These are phyloP conservation scores for Montipora capitata DNA, from an alignment of 92 coral and sea anemone species.

Conservation along the genomic window DNA sequence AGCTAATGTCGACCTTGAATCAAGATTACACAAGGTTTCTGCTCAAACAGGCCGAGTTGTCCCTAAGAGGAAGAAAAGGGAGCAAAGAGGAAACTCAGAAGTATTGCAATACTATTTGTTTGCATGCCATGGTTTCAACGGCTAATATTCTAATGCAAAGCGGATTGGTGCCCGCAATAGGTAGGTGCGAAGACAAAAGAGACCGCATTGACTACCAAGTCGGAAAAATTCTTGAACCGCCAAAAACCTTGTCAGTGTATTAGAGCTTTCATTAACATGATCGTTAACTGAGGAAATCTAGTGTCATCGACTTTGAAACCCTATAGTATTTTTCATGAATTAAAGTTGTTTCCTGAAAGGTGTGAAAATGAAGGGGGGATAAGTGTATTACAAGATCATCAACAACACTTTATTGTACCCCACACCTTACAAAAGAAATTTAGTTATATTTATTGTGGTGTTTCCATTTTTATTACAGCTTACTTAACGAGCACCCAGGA, in stretches of 20 bases:
- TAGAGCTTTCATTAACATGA: too few species aligned
- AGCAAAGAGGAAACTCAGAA: slow-evolving; percentile 27
- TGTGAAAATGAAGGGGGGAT: too few species aligned
- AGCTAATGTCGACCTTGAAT: slow-evolving; percentile 62
- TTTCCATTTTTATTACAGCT: slow-evolving; percentile 59
- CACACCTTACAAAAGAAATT: too few species aligned
- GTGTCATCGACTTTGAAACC: too few species aligned
- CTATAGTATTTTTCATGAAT: too few species aligned
- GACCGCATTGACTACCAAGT: too few species aligned
- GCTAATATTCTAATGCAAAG: slow-evolving; percentile 82
- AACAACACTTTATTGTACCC: too few species aligned
- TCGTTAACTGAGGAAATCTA: too few species aligned
- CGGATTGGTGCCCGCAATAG: slow-evolving; percentile 87
- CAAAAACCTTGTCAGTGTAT: too few species aligned
- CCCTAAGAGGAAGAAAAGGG: slow-evolving; percentile 44
- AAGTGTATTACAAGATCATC: too few species aligned
- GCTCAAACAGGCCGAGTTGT: slow-evolving; percentile 85
- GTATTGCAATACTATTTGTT: slow-evolving; percentile 78
- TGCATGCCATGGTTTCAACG: slow-evolving; percentile 86
- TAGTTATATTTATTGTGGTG: not conserved
- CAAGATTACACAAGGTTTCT: slow-evolving; percentile 90
- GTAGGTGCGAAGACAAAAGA: slow-evolving; percentile 43
- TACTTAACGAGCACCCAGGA: slow-evolving; percentile 77
- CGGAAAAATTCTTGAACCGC: too few species aligned
- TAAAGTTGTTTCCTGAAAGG: too few species aligned